These are phyloP conservation scores for Fissipunctia ypsillon DNA, from an alignment of 2,888 invertebrate species.

Conservation along the genomic window DNA sequence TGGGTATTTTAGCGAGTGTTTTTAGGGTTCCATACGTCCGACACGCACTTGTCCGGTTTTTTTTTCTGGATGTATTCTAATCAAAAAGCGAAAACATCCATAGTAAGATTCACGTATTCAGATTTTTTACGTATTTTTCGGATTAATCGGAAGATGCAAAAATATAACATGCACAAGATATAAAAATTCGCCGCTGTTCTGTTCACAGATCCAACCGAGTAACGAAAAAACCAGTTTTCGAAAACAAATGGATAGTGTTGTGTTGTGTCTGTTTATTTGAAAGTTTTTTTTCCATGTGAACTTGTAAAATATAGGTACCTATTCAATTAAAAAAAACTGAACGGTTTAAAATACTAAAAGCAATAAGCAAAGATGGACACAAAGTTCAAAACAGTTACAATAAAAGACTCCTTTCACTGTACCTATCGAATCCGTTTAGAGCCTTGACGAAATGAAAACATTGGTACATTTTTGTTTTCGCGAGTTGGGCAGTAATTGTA, in stretches of 20 bases:
- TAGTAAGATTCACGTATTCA: background rate
- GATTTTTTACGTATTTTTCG: background rate
- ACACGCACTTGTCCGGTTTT: too few relatives aligned
- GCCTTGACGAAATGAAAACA: background rate
- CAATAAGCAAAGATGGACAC: background rate
- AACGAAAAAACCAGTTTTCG: background rate
- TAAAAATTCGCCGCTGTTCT: background rate
- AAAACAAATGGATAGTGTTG: background rate
- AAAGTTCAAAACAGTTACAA: background rate
- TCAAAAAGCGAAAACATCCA: background rate
- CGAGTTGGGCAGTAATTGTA: background rate
- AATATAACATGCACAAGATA: background rate
- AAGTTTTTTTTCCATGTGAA: background rate
- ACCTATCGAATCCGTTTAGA: conserved; percentile 20
- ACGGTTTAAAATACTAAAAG: background rate
- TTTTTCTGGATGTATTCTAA: too few relatives aligned
- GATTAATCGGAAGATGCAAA: background rate
- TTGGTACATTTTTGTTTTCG: conserved; percentile 5
- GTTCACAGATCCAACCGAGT: too few relatives aligned
- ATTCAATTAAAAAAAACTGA: background rate
- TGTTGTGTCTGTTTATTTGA: background rate
- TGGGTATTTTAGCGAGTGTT: background rate
- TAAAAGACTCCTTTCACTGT: background rate
- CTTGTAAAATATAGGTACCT: background rate
- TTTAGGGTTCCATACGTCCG: too few relatives aligned